Evolutionary conservation across 2,113 vertebrate species (phyloP), one percentile per base, ranked within the genome.

Genomic region (Myotis brandtii): DNA sequence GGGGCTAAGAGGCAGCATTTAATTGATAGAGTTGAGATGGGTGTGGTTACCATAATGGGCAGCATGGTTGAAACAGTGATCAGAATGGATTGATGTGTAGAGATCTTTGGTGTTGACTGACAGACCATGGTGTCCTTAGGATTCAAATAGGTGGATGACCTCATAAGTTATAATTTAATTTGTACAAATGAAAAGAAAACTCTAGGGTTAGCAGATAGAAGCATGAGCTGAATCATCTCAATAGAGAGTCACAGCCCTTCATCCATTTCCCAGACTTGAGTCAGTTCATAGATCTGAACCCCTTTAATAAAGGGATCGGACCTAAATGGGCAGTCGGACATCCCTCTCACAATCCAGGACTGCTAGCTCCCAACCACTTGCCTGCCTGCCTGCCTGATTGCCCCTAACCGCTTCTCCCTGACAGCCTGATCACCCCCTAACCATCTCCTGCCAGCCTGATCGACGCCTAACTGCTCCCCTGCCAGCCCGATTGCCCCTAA

Each of bases 171-270:
- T 32, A 30, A 40, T 6, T 70, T 91, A 32, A 87, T 50, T 77
- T 83, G 30, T 64, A 46, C 21, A 32, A 88, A 70, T 86, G 59
- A 90, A 93, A 85, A 70, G 25, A 72, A 85, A 91, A 50, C 43
- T 80, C n/a, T 87, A 50, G 25, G 48, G 50, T 50, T 59, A 10
- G 37, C 40, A 79, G 40, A 82, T 25, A 81, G 52, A 86, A 30
- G 12, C 25, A 27, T 77, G 6, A 43, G 3, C 23, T 8, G 13
- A 92, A 43, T 59, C n/a, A 80, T 67, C 54, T 91, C 23, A 5
- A 14, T 14, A 95, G 30, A 86, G 14, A 52, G 5, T 46, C 54
- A 0, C 11, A 43, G 11, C 11, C n/a, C 13, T 70, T 91, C n/a
- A 23, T 73, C n/a, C 18, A 75, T 3, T 91, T 59, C 25, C 77